phyloP scores from a whole-genome alignment of 1,140 invertebrate genomes.

The Galleria mellonella region DNA sequence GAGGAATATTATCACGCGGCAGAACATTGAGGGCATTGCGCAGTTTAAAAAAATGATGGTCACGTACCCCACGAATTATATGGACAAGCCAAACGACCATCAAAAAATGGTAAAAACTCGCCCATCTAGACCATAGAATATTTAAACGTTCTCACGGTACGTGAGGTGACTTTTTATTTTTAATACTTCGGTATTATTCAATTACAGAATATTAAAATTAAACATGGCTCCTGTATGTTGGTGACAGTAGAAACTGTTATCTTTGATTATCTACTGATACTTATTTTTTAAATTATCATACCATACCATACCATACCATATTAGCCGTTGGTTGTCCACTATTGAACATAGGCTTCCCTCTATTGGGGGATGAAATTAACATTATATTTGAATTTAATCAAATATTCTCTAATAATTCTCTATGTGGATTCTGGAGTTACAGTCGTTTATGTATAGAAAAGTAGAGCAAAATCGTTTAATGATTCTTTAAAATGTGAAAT shows the following conservation, averaged over 20 bases:
- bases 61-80: conserved; percentile 67
- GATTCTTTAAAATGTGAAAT: too few species aligned
- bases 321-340: too few species aligned
- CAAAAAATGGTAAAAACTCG: conserved; percentile 49
- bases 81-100: conserved; percentile 41
- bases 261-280: too few species aligned
- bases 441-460: too few species aligned
- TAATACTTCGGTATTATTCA: conserved; percentile 24
- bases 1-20: conserved; percentile 50
- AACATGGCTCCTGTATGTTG: conserved; percentile 15
- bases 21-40: conserved; percentile 20
- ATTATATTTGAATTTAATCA: too few species aligned
- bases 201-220: conserved; percentile 29
- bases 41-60: conserved; percentile 54
- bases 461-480: too few species aligned
- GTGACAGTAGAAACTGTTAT: neutral
- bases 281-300: too few species aligned
- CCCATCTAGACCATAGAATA: conserved; percentile 50
- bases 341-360: too few species aligned
- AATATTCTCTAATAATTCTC: too few species aligned
- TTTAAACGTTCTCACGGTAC: conserved; percentile 36
- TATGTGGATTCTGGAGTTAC: too few species aligned
- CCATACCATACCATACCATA: too few species aligned
- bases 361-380: too few species aligned
- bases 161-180: conserved; percentile 48